Conservation (phyloP, 1,140 invertebrate genomes). For the Dolichoris vasculosae region DNA sequence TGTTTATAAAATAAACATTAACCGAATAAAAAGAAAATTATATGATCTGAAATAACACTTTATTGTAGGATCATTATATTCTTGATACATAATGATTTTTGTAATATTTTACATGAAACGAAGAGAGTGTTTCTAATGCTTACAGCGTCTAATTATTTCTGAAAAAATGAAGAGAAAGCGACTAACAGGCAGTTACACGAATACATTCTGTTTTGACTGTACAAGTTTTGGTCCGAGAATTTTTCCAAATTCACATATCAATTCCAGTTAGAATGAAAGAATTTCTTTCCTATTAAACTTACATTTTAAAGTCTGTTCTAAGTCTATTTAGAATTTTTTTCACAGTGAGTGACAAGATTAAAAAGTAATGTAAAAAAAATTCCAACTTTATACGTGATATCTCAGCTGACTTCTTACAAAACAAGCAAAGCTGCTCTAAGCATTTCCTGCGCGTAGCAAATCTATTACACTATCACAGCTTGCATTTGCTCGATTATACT, state of each 20-base stretch:
- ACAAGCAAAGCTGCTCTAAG: constrained; percentile 17
- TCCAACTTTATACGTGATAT: constrained; percentile 12
- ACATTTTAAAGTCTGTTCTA: constrained; percentile 7
- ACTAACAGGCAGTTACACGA: constrained; percentile 50
- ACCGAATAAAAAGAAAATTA: constrained; percentile 8
- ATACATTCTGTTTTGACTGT: constrained; percentile 54
- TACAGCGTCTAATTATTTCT: constrained; percentile 25
- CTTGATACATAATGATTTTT: constrained; percentile 50
- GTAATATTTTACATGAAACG: constrained; percentile 44
- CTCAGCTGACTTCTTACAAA: constrained; percentile 11
- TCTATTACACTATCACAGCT: constrained; percentile 26
- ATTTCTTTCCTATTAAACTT: constrained; percentile 28
- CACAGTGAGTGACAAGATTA: neutral
- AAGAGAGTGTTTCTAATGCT: constrained; percentile 43
- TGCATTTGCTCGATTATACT: constrained; percentile 4
- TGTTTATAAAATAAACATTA: neutral
- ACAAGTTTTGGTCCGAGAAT: constrained; percentile 59
- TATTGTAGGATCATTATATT: constrained; percentile 53
- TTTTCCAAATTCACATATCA: constrained; percentile 54
- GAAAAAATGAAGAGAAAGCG: constrained; percentile 18
- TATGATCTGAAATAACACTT: constrained; percentile 47
- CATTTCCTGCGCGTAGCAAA: constrained; percentile 14
- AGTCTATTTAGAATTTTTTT: constrained; percentile 8
- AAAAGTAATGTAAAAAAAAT: constrained; percentile 11
- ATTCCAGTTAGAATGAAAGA: constrained; percentile 53